Conservation (phyloP, 1,140 invertebrate species). For the Aleiodes sp. region DNA sequence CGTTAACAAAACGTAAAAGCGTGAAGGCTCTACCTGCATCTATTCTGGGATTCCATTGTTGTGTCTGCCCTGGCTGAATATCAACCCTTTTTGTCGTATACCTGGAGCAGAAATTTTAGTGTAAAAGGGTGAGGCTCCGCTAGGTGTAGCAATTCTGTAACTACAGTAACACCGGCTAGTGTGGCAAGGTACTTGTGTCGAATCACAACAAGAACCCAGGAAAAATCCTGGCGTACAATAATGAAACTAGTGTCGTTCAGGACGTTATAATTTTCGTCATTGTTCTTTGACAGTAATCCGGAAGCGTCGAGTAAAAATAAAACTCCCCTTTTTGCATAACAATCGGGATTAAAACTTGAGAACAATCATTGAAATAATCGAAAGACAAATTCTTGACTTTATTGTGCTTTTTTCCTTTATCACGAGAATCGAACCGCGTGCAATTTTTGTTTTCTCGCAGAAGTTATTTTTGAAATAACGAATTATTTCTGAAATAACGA, state of each 20-base stretch:
- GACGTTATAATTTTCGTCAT: background rate
- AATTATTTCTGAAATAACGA: background rate
- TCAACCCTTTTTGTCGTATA: constrained; percentile 39
- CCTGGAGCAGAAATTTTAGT: constrained; percentile 18
- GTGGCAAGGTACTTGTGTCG: constrained; percentile 15
- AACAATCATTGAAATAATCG: background rate
- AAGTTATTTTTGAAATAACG: too few species aligned
- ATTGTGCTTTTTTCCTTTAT: too few species aligned
- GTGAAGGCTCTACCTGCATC: constrained; percentile 35
- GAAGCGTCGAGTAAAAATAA: background rate
- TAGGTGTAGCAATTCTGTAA: background rate
- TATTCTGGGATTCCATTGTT: constrained; percentile 19
- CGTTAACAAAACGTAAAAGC: constrained; percentile 26
- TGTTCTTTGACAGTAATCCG: background rate
- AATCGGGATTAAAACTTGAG: background rate
- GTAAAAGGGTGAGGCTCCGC: background rate
- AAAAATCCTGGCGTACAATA: too few species aligned
- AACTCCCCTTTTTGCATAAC: background rate
- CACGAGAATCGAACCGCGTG: background rate
- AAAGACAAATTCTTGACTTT: background rate
- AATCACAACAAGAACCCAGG: background rate
- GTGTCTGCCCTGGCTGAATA: background rate
- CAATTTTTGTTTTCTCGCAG: background rate
- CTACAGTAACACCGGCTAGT: background rate
- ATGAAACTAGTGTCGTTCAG: background rate